Conservation (phyloP, 1,140 invertebrate species). For the Hydropsyche tenuis region DNA sequence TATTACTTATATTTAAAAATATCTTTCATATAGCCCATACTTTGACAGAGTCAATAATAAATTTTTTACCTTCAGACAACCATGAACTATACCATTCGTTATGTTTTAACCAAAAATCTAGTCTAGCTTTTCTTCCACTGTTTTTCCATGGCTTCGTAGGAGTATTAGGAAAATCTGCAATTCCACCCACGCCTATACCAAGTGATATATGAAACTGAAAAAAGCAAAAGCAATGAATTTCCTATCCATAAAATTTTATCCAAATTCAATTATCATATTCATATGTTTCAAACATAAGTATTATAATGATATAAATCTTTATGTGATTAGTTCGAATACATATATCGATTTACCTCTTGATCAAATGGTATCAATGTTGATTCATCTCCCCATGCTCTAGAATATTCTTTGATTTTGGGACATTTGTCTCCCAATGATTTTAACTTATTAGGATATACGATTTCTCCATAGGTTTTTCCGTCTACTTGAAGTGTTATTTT, state of each 20-base stretch:
- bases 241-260: not conserved
- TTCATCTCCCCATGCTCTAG: constrained; percentile 54
- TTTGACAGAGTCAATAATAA: constrained; percentile 50
- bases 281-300: too few species aligned
- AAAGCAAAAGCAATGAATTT: constrained; percentile 37
- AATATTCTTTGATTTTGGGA: constrained; percentile 48
- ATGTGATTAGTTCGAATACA: too few species aligned
- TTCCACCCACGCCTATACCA: constrained; percentile 65
- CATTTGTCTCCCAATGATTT: constrained; percentile 12
- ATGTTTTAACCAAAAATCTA: constrained; percentile 47
- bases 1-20: not conserved
- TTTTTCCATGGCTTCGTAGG: constrained; percentile 63
- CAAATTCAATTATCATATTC: not conserved
- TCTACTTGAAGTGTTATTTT: constrained; percentile 36
- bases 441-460: constrained; percentile 12
- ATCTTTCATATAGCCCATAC: constrained; percentile 44
- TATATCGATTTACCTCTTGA: too few species aligned
- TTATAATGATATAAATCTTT: too few species aligned
- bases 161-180: constrained; percentile 62
- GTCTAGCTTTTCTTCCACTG: constrained; percentile 59
- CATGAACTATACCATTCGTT: constrained; percentile 31
- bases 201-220: constrained; percentile 64
- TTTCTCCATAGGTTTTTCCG: constrained; percentile 31
- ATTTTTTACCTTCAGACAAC: constrained; percentile 33
- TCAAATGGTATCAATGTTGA: constrained; percentile 72